Conservation (phyloP, 2,888 invertebrate genomes). For the Ommatoiulus sabulosus region DNA sequence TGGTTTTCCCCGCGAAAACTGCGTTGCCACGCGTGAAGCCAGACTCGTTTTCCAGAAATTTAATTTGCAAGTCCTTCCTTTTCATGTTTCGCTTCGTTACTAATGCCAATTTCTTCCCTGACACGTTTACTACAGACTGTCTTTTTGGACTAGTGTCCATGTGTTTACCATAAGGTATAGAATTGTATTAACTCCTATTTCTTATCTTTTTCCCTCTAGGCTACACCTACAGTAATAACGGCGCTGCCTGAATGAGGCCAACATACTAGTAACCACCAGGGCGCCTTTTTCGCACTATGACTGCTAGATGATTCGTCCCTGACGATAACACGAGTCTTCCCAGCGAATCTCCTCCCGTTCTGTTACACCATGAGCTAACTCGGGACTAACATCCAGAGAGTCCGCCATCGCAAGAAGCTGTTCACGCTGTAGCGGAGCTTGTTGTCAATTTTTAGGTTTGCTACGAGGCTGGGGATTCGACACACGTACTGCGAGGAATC, state of each 20-base stretch:
- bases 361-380: background rate
- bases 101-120: background rate
- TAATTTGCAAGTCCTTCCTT: background rate
- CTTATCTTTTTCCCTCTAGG: background rate
- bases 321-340: background rate
- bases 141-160: background rate
- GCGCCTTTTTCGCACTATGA: background rate
- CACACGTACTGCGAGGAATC: slow-evolving; percentile 45
- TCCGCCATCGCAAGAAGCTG: background rate
- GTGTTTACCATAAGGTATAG: background rate
- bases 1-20: background rate
- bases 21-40: background rate
- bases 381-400: background rate
- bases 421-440: slow-evolving; percentile 1
- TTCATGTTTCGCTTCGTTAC: background rate
- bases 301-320: slow-evolving; percentile 30
- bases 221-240: background rate
- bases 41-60: background rate
- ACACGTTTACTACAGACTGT: background rate
- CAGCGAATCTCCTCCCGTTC: background rate
- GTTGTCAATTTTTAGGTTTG: background rate
- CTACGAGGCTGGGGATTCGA: slow-evolving; percentile 52
- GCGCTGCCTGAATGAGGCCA: background rate
- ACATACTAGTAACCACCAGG: background rate
- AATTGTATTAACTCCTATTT: background rate